phyloP scores from a whole-genome alignment of 1,140 invertebrate genomes.

The Phenacoccus solenopsis region DNA sequence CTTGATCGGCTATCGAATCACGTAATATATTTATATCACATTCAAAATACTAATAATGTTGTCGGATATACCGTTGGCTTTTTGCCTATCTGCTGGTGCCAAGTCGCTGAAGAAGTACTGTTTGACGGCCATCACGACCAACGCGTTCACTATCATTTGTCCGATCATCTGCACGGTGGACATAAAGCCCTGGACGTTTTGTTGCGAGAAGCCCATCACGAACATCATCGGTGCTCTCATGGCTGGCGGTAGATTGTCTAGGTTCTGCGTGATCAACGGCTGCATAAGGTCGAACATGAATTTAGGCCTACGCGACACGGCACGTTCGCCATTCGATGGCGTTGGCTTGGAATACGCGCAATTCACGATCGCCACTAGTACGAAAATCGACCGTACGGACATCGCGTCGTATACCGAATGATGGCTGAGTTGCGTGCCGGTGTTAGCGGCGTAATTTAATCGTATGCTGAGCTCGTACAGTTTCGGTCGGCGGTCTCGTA shows the following conservation, averaged over 20 bases:
- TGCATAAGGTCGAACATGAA: background rate
- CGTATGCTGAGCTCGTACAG: no score
- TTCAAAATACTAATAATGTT: background rate
- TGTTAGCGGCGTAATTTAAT: no score
- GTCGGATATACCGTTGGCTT: background rate
- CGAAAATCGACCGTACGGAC: no score
- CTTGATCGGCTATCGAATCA: no score
- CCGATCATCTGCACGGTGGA: background rate
- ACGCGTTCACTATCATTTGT: background rate
- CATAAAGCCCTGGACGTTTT: background rate
- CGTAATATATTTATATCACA: no score
- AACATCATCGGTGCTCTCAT: background rate
- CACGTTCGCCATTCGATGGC: no score
- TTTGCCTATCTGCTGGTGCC: background rate
- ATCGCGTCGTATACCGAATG: no score
- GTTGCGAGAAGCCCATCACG: slow-evolving; percentile 7
- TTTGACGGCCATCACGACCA: slow-evolving; percentile 7
- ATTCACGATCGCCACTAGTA: no score
- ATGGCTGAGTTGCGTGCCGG: no score
- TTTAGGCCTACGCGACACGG: background rate
- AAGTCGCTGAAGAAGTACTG: background rate
- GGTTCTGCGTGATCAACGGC: background rate
- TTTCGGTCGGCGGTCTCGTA: no score
- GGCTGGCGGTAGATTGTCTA: background rate
- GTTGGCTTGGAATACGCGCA: no score